phyloP scores from a whole-genome alignment of 2,797 vertebrate species.

The Fistularia commersonii region DNA sequence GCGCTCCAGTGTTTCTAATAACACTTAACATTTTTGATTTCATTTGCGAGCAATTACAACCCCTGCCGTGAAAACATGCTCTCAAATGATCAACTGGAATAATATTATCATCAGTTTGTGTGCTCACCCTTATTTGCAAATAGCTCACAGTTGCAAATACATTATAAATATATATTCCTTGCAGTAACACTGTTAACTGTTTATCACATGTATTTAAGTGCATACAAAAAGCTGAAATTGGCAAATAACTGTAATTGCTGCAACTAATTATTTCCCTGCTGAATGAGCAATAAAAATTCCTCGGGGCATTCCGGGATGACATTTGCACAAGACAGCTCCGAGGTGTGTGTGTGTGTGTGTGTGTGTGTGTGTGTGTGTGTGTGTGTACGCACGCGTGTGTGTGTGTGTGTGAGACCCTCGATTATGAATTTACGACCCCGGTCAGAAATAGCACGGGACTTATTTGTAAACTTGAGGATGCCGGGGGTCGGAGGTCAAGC shows the following conservation, averaged over 20 bases:
- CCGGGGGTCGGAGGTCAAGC: conserved; percentile 52
- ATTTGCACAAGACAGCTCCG: conserved; percentile 36
- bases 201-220: too few species aligned
- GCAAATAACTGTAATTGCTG: conserved; percentile 49
- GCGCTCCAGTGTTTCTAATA: too few species aligned
- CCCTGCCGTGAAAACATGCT: too few species aligned
- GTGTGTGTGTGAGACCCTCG: conserved; percentile 16
- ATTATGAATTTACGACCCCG: conserved; percentile 37
- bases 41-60: too few species aligned
- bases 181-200: too few species aligned
- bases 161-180: neutral
- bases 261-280: conserved; percentile 47
- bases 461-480: conserved; percentile 66
- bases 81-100: too few species aligned
- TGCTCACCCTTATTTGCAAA: too few species aligned
- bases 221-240: neutral
- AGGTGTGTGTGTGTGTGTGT: neutral
- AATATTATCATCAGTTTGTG: too few species aligned
- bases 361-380: too few species aligned
- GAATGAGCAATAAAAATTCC: conserved; percentile 62
- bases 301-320: conserved; percentile 31
- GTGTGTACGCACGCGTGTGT: too few species aligned
- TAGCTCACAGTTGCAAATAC: neutral
- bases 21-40: too few species aligned
- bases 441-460: conserved; percentile 52